Base-by-base conservation (phyloP, 2,113 vertebrate genomes). In the Notiomystis cincta region DNA sequence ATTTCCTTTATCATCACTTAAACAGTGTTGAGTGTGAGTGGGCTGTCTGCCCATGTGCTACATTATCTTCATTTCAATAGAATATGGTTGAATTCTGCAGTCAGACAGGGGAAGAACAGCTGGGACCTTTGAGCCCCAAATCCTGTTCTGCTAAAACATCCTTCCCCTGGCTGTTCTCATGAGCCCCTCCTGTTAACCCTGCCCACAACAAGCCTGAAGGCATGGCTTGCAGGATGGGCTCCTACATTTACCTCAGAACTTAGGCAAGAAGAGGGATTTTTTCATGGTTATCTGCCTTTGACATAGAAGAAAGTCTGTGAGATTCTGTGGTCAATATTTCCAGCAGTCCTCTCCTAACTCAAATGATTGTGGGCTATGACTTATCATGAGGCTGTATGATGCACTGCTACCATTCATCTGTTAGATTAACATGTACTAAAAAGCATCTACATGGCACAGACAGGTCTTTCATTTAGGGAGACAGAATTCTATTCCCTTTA, bases 381-480 rank as follows among this genome's bases (percentile, higher is more conserved):
- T n/a, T n/a, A n/a, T 35, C n/a, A 42, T 18, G 25, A 73, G 10
- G 31, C 47, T 72, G 13, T 28, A 19, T n/a, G 69, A 80, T 37
- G 18, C 16, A 2, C n/a, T 77, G 22, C 45, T 93, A 17, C 14
- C 18, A 38, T 45, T 87, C 50, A 72, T 65, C 77, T 72, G 15
- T 77, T 82, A 84, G 35, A 61, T 83, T 80, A 96, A 86, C 10
- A 48, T 35, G 8, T 31, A 67, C 75, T 16, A 70, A 76, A 47
- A 82, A 89, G 2, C 6, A 73, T 31, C 40, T 76, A 42, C 44
- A 69, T 71, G 27, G 81, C 47, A 40, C 17, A 58, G 35, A 30
- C 33, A 72, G 48, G 33, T 82, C 35, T 31, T n/a, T 93, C 80
- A 79, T 95, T 94, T 82, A 95, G 57, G 96, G 40, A 88, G 62